Percentiles rank a stretch among this genome's conserved stretches.
Evolutionary conservation across 2,888 invertebrate genomes (phyloP).

Genomic region (Sarcophaga carnaria): DNA sequence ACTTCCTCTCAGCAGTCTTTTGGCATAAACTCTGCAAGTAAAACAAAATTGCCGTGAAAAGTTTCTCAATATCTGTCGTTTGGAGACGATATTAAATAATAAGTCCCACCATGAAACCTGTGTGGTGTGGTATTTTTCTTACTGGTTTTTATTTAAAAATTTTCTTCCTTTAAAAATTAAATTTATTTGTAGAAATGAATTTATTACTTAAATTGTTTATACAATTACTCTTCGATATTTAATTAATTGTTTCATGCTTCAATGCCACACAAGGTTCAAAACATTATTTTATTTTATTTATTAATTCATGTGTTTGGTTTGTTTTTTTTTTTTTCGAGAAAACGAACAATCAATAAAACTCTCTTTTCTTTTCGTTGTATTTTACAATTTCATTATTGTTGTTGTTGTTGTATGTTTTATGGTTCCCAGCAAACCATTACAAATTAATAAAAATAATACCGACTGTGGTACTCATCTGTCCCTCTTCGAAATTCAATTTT

Average conservation of each 20-base stretch:
- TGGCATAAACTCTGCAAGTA: too few relatives aligned
- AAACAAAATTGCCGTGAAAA: too few relatives aligned
- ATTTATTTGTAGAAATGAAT: background rate
- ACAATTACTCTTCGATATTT: background rate
- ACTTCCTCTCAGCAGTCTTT: too few relatives aligned
- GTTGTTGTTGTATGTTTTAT: constrained; percentile 1
- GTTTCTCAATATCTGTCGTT: too few relatives aligned
- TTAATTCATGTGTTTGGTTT: background rate
- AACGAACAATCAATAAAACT: background rate
- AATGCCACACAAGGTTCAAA: constrained; percentile 6
- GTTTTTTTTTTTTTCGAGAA: background rate
- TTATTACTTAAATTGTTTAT: background rate
- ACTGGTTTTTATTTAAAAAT: too few relatives aligned
- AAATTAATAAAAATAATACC: constrained; percentile 36
- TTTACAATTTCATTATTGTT: background rate
- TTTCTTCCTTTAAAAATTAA: too few relatives aligned
- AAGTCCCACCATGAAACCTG: too few relatives aligned
- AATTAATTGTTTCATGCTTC: constrained; percentile 4
- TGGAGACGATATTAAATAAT: too few relatives aligned
- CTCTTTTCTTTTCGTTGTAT: background rate
- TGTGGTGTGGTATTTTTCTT: too few relatives aligned
- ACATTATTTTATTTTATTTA: background rate
- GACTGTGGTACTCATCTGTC: background rate
- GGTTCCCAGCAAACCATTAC: constrained; percentile 27
- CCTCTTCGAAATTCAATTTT: constrained; percentile 10